phyloP scores from a whole-genome alignment of 2,113 vertebrate species.

The Oreochromis spilurus region DNA sequence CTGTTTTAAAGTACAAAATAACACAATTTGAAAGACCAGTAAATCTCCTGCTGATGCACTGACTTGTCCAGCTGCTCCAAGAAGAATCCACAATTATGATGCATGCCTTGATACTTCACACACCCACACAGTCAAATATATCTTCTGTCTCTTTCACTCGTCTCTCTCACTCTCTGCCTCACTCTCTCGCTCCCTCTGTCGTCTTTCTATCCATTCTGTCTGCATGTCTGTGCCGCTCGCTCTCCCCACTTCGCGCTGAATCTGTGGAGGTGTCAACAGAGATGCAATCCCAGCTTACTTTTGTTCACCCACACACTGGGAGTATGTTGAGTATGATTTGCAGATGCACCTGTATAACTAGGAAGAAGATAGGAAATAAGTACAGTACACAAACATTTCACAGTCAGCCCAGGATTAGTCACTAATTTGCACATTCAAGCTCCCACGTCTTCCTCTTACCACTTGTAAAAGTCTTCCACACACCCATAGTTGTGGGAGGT shows the following conservation, averaged over 20 bases:
- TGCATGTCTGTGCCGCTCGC: constrained; percentile 23
- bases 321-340: constrained; percentile 30
- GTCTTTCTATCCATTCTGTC: constrained; percentile 32
- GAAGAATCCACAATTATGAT: constrained; percentile 51
- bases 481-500: background rate
- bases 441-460: constrained; percentile 8
- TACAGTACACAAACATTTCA: background rate
- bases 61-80: constrained; percentile 37
- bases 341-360: constrained; percentile 38
- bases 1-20: constrained; percentile 34
- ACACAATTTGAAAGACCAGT: constrained; percentile 9
- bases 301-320: constrained; percentile 47
- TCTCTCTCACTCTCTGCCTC: constrained; percentile 38
- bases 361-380: constrained; percentile 16
- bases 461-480: background rate
- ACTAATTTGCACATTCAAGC: constrained; percentile 16
- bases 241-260: constrained; percentile 39
- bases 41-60: constrained; percentile 37
- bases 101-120: constrained; percentile 59
- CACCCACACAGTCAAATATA: constrained; percentile 62
- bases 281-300: constrained; percentile 49
- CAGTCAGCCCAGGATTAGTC: constrained; percentile 19
- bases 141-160: constrained; percentile 39
- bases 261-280: constrained; percentile 63
- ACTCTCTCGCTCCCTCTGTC: constrained; percentile 27